Conservation (phyloP, 2,888 invertebrate species). For the Acholoe squamosa region DNA sequence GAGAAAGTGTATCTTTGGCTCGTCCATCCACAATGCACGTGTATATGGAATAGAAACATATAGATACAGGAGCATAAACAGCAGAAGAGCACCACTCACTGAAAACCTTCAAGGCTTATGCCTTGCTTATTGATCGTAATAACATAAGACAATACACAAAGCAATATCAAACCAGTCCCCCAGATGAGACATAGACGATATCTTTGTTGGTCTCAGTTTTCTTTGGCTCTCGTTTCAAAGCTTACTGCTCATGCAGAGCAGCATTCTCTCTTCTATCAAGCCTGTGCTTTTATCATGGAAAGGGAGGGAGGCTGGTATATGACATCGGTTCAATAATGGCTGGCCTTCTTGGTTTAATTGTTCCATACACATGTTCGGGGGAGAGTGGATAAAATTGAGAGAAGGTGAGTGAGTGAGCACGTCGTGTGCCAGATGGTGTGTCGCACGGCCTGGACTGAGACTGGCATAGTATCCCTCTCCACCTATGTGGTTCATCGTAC, state of each 20-base stretch:
- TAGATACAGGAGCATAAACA: too few species aligned
- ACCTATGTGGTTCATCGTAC: neutral
- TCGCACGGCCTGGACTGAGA: neutral
- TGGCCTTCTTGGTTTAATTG: slow-evolving; percentile 50
- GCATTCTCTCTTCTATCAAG: neutral
- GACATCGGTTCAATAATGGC: neutral
- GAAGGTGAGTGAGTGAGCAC: neutral
- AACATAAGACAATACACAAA: slow-evolving; percentile 24
- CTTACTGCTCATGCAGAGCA: neutral
- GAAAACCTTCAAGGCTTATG: neutral
- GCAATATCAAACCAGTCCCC: slow-evolving; percentile 35
- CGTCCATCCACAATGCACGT: too few species aligned
- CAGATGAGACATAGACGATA: slow-evolving; percentile 22
- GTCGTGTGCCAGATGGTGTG: slow-evolving; percentile 13
- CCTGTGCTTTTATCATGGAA: neutral
- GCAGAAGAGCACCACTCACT: neutral
- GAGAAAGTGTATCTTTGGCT: too few species aligned
- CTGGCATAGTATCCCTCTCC: neutral
- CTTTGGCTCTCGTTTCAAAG: slow-evolving; percentile 16
- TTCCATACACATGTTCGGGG: slow-evolving; percentile 28
- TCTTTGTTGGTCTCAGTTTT: neutral
- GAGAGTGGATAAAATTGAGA: neutral
- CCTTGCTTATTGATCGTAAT: neutral
- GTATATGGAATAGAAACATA: too few species aligned
- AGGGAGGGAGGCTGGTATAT: neutral